Base-by-base conservation (phyloP, 2,888 invertebrate genomes). In the Scaptomyza reducta region DNA sequence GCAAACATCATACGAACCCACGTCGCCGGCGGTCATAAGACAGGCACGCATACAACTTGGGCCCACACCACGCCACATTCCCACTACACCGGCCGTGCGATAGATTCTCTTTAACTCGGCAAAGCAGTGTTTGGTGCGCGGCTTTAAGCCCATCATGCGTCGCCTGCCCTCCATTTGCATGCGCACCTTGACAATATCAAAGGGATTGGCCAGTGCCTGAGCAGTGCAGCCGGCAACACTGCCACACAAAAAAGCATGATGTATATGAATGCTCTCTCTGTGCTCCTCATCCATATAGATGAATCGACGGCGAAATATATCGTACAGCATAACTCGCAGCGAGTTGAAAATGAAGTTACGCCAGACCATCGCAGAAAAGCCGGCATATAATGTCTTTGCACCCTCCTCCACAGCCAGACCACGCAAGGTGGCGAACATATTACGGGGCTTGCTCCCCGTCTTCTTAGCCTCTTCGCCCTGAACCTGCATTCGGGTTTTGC, bases 291-390 rank as follows among this genome's bases (percentile, higher is more conserved):
- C 70, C 0, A 7, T 18, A 16, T 58, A 56, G 1, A 66, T 40
- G 2, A 58, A 68, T 0, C 35, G 40, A 0, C 74, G 74, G 0
- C 86, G 78, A 3, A 83, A 56, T 1, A 69, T 3, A 45, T 86
- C 86, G 50, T 83, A 83, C 0, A 80, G 42, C 42, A 74, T 67
- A 0, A 86, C 70, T 0, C 86, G 80, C 6, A 66, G 4, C 6
- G 78, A 78, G 25, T 83, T 83, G 41, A 86, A 86, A 1, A 83
- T 49, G 11, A 86, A 57, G 38, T 69, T 78, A 0, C 83, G 70
- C 0, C 70, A 6, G 0, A 83, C 41, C 83, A 83, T 70, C 0
- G 80, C 42, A 9, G 84, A 70, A 16, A 83, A 71, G 6, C 86
- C 86, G 3, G 69, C 50, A 7, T 76, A 82, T 0, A 79, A 49